Evolutionary conservation across 2,113 vertebrate genomes (phyloP).

Genomic region (Brachyistius frenatus): DNA sequence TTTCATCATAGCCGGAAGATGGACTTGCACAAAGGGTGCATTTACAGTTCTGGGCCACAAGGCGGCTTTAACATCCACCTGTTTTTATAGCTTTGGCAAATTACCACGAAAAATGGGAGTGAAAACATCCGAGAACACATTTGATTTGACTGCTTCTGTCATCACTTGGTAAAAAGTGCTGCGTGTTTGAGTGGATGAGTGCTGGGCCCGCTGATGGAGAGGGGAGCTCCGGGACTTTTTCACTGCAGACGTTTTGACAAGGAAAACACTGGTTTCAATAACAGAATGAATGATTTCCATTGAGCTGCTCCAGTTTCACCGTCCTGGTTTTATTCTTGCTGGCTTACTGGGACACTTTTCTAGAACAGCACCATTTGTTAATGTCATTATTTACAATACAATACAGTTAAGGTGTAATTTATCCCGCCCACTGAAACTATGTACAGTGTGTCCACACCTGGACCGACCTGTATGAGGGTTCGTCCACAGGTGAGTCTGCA

Average conservation of each 20-base stretch:
- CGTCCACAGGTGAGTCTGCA: too few species aligned
- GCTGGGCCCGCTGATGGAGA: neutral
- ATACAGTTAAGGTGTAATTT: too few species aligned
- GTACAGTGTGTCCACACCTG: too few species aligned
- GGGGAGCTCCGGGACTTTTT: too few species aligned
- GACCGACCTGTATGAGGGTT: too few species aligned
- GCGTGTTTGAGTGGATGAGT: too few species aligned
- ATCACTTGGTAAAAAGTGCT: neutral
- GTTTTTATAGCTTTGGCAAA: neutral
- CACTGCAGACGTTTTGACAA: neutral
- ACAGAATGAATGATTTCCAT: neutral
- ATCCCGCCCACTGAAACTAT: too few species aligned
- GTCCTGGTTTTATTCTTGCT: neutral
- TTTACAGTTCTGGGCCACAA: constrained; percentile 3
- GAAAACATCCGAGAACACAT: neutral
- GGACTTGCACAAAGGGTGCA: too few species aligned
- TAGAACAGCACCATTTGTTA: neutral
- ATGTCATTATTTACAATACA: too few species aligned
- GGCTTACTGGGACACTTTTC: neutral
- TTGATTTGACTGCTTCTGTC: too few species aligned
- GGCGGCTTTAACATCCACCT: neutral
- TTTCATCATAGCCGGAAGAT: too few species aligned
- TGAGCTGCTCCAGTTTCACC: neutral
- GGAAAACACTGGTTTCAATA: neutral
- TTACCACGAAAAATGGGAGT: neutral